Base-by-base conservation (phyloP, 2,888 invertebrate species). In the Gymnoscelis rufifasciata region DNA sequence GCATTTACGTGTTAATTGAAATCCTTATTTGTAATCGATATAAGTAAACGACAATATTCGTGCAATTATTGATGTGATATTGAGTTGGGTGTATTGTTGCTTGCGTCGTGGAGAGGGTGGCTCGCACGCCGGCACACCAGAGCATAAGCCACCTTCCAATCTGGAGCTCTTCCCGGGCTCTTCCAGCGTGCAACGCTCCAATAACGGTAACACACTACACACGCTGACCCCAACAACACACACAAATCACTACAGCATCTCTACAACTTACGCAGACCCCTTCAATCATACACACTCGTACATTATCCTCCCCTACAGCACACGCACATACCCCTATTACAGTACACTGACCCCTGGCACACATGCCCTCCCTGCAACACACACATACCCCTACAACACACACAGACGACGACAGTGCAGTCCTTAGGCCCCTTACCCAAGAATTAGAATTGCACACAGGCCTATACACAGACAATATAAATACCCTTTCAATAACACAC, bases 151-250 rank as follows among this genome's bases (percentile, higher is more conserved):
- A 86, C 93, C 92, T 66, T 91, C 91, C 73, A 91, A 92, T 83
- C 90, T 93, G 83, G 92, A 93, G 88, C 90, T 92, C 76, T 91
- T 91, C 88, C 90, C 91, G 69, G 87, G 90, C 68, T 83, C 89
- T 71, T 88, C 86, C 79, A 89, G 89, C 83, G 86, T 89, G 74
- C 90, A 91, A 77, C 92, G 92, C 82, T 94, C 94, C 88, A 91
- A 93, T 87, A 94, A 94, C 90, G 95, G 95, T 95, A 93, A 92
- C 90, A 81, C 73, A 71, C 69, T 68, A 54, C 52, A 59, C 45
- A 52, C 47, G 55, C 47, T 41, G 35, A 51, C 40, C 42, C 43
- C 38, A 26, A 59, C 27, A 29, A 45, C 24, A 27, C 8, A 41
- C 26, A 47, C 39, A 37, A 4, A 14, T 15, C 7, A 7, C 12